Base-by-base conservation (phyloP, 2,797 vertebrate species). In the Cossypha niveicapilla region DNA sequence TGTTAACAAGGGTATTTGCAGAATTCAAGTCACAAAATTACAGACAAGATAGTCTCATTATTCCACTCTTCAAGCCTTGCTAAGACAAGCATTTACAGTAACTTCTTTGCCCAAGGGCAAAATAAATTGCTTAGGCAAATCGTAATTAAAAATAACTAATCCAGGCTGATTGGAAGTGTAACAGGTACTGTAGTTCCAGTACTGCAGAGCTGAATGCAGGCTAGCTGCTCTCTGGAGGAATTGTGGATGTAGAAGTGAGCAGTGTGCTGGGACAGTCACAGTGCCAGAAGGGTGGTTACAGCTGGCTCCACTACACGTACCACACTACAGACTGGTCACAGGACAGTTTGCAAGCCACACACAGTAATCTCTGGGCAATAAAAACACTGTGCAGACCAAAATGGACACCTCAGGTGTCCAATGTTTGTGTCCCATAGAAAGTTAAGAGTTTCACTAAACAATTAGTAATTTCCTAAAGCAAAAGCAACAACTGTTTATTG, bases 281-380 rank as follows among this genome's bases (percentile, higher is more conserved):
- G 44, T 34, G n/a, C 34, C 42, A 53, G 19, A 28, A 63, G 11
- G 11, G 37, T 9, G 7, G 13, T 45, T 51, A 42, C 24, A 74
- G 77, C 54, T 78, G 58, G 39, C 39, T 91, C 45, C 1, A 1
- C 18, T 39, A 28, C 0, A 0, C 0, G 4, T 39, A 37, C 37
- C 53, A 19, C 32, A 3, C n/a, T 41, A 50, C 27, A 58, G 56
- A 58, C 23, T 5, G 6, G 8, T 42, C 71, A 51, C 56, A 35
- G 25, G 7, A 39, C 4, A 42, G 53, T 48, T 74, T 42, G 27
- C 1, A 6, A 34, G 56, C 58, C 61, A 74, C 50, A 67, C 12
- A 18, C 2, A 37, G n/a, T 11, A 61, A 63, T 30, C 50, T 71
- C 42, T 62, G 21, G 67, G 50, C 10, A 30, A 28, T 25, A 28